Evolutionary conservation across 2,888 invertebrate species (phyloP).

Genomic region (Spialia ferax): DNA sequence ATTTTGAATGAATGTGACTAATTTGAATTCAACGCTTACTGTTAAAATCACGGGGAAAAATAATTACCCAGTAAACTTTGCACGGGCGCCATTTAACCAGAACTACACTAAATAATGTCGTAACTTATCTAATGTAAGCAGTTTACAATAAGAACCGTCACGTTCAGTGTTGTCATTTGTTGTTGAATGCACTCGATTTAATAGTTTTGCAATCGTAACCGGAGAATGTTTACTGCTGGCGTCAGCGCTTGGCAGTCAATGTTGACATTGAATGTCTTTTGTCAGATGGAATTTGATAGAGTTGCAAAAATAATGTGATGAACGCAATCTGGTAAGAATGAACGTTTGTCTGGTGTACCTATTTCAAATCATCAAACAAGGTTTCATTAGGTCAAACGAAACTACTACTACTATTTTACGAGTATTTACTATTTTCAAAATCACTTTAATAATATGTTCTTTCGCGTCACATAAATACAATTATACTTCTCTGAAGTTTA

Average conservation of each 20-base stretch:
- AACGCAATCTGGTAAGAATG: background rate
- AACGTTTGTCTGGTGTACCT: too few relatives aligned
- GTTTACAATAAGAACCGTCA: constrained; percentile 13
- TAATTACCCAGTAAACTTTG: background rate
- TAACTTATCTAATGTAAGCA: constrained; percentile 16
- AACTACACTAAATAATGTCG: constrained; percentile 20
- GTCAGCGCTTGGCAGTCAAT: background rate
- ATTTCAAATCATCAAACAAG: too few relatives aligned
- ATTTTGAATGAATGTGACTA: too few relatives aligned
- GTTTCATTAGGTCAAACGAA: too few relatives aligned
- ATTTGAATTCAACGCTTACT: too few relatives aligned
- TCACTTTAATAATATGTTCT: too few relatives aligned
- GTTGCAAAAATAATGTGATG: constrained; percentile 14
- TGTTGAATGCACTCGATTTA: constrained; percentile 27
- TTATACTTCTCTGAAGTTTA: too few relatives aligned
- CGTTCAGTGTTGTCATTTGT: constrained; percentile 32
- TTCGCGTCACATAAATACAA: too few relatives aligned
- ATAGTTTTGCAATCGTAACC: constrained; percentile 22
- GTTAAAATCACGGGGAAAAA: background rate
- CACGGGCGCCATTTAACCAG: constrained; percentile 28
- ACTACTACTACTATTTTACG: too few relatives aligned
- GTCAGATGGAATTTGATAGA: background rate
- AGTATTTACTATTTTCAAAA: too few relatives aligned
- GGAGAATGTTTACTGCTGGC: background rate
- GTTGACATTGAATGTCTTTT: constrained; percentile 13